Base-by-base conservation (phyloP, 2,113 vertebrate species). In the Epinephelus fuscoguttatus region DNA sequence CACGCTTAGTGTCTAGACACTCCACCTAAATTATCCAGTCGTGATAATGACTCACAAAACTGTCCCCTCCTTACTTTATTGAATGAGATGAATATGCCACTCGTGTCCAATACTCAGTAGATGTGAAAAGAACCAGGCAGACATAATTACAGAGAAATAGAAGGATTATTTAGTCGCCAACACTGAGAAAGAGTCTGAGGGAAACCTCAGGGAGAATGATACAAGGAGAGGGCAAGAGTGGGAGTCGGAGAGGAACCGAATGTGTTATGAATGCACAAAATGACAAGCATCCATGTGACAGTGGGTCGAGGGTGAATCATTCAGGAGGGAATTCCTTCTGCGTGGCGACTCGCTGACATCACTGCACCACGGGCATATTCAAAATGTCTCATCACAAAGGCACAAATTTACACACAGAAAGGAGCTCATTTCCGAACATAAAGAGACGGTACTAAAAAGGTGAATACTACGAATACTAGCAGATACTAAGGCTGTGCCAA, bases 281-380 rank as follows among this genome's bases (percentile, higher is more conserved):
- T 88, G 82, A 91, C 79, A 74, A 90, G 77, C 57, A 61, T 52
- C 37, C 47, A 67, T 80, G 79, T 87, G 90, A 93, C 88, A 89
- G 59, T 6, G 70, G 64, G 70, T 74, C 6, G 71, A 76, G 83
- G 55, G 78, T 91, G 93, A 93, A 70, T 94, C 85, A 91, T 80
- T 90, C 81, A 88, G 83, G 78, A 86, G 86, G 91, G 90, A 70
- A 91, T 91, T 91, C 93, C 93, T 91, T 84, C 74, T 85, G 84
- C 56, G 45, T 57, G 83, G 68, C 70, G 74, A 91, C 52, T 85
- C 71, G 14, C 40, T 89, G 84, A 87, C 81, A 84, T 89, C 76
- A 84, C 42, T 23, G 63, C 55, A 78, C 66, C 49, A 75, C 17
- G 37, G 59, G 23, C 62, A 63, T 75, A 15, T 63, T 82, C 53